Percentiles rank a stretch among this genome's conserved stretches.
phyloP scores from a whole-genome alignment of 2,113 vertebrate genomes.

The Phrynosoma platyrhinos region DNA sequence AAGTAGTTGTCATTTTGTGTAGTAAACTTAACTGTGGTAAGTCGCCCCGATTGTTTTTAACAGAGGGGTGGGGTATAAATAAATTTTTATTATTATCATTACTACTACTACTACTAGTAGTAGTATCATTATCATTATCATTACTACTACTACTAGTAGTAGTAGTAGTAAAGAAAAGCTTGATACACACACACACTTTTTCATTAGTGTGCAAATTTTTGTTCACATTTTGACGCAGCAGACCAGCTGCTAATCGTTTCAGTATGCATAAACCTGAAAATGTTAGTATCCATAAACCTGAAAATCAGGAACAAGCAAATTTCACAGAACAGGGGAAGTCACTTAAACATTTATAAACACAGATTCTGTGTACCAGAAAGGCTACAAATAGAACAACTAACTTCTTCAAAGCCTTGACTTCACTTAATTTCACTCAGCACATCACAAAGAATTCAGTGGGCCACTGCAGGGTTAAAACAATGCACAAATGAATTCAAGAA shows the following conservation, averaged over 20 bases:
- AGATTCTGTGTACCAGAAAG: constrained; percentile 15
- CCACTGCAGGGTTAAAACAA: not conserved
- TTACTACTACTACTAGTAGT: too few species aligned
- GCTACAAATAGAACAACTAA: constrained; percentile 39
- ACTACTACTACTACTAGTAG: too few species aligned
- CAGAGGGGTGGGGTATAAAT: too few species aligned
- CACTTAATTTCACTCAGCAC: not conserved
- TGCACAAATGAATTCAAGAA: not conserved
- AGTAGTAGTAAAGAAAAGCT: not conserved
- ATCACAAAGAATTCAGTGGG: constrained; percentile 14
- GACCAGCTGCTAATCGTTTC: constrained; percentile 65
- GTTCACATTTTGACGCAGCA: constrained; percentile 48
- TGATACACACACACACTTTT: constrained; percentile 27
- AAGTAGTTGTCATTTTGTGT: not conserved
- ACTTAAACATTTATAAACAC: constrained; percentile 72
- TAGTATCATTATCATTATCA: too few species aligned
- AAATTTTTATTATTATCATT: too few species aligned
- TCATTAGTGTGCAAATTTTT: constrained; percentile 42
- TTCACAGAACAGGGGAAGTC: constrained; percentile 68
- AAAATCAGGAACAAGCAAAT: constrained; percentile 70
- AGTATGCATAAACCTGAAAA: constrained; percentile 57
- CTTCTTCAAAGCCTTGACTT: constrained; percentile 6
- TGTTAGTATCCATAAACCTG: constrained; percentile 62
- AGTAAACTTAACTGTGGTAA: too few species aligned
- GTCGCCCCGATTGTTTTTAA: too few species aligned